Evolutionary conservation across 2,113 vertebrate species (phyloP), one percentile per base, ranked within the genome.

Genomic region (Pandion haliaetus): DNA sequence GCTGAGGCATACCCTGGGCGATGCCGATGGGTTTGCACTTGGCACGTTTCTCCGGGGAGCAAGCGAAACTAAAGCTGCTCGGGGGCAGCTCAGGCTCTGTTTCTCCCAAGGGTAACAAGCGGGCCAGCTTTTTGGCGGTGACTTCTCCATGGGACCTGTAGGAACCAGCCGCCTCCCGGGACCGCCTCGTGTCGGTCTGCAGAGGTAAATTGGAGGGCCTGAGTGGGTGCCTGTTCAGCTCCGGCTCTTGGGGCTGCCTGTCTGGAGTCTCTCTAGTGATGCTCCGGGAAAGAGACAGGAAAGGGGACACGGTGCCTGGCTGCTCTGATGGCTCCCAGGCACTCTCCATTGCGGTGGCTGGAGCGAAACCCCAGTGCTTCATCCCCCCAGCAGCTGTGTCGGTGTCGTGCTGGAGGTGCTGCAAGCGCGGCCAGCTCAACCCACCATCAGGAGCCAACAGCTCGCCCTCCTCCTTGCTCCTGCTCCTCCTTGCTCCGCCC

Each of bases 181-280:
- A 92, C 88, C 86, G 71, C 94, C 98, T 94, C 8, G 96, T 74
- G 18, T 98, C 98, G 13, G 95, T 84, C 69, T 97, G 97, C 92
- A 98, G 84, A 29, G 98, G 98, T 52, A 98, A 95, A 63, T 97
- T 96, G 71, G 96, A 97, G 65, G 98, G 98, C 69, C 98, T 97
- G 59, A 89, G 95, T 26, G 96, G 92, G 21, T 95, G 96, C 79
- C 97, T 96, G 40, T 72, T 83, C 40, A 91, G 59, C 49, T 88
- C 95, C 13, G 65, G 66, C 81, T 97, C 97, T 1, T 49, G 96
- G 72, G 95, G 77, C 83, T 31, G 83, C 94, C 90, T 45, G 44
- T 90, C 90, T 12, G 16, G n/a, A 61, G 67, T 5, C 49, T 89
- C 91, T 77, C 47, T 84, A 2, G 42, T 7, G 17, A n/a, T 15